These are phyloP conservation scores for Poeciliopsis retropinna DNA, from an alignment of 2,113 vertebrate genomes.

Conservation along the genomic window DNA sequence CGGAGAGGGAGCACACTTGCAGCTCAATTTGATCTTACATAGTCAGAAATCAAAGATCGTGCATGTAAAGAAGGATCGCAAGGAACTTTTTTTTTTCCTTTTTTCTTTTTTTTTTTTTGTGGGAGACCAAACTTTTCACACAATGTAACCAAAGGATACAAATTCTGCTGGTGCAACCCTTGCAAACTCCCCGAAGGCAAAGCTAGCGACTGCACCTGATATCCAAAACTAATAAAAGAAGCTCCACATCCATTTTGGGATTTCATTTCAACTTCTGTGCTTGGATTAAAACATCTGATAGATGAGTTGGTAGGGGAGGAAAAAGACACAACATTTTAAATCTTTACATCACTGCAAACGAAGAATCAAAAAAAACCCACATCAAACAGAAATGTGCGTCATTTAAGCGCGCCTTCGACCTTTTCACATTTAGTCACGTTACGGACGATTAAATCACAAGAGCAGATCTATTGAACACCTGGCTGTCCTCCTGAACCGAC, in stretches of 20 bases:
- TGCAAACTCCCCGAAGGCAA: constrained; percentile 68
- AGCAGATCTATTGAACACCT: no score
- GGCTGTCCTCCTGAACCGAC: no score
- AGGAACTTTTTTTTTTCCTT: constrained; percentile 65
- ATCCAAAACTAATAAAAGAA: constrained; percentile 71
- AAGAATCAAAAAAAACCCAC: background rate
- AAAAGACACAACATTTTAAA: constrained; percentile 21
- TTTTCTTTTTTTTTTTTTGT: constrained; percentile 51
- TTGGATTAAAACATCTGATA: constrained; percentile 51
- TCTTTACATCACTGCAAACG: no score
- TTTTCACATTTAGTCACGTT: background rate
- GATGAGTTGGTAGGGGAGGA: constrained; percentile 26
- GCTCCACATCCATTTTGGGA: constrained; percentile 65
- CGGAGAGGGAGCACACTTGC: constrained; percentile 72
- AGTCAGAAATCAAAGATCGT: constrained; percentile 80
- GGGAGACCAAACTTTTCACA: constrained; percentile 78
- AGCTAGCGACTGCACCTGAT: constrained; percentile 52
- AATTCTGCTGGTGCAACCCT: constrained; percentile 72
- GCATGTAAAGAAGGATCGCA: constrained; percentile 76
- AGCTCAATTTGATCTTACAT: constrained; percentile 82
- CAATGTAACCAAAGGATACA: constrained; percentile 69
- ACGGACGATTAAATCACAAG: background rate
- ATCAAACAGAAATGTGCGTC: constrained; percentile 27
- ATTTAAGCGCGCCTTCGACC: no score
- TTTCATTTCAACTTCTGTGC: constrained; percentile 53